Conservation (phyloP, 1,140 invertebrate species). For the Pinna nobilis region DNA sequence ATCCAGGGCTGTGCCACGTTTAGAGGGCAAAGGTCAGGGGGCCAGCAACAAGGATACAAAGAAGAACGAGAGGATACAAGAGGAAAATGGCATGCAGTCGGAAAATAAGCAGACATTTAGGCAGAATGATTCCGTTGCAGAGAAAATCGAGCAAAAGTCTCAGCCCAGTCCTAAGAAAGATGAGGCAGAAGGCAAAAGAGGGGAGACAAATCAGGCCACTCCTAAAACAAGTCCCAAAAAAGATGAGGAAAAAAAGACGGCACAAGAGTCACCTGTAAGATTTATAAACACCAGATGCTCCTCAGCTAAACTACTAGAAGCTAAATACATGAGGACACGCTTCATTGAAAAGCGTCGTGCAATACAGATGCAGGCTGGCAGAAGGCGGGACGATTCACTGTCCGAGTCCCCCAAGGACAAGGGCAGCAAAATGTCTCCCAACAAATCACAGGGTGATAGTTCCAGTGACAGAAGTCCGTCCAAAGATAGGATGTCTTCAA, state of each 20-base stretch:
- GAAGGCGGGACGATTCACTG: too few relatives aligned
- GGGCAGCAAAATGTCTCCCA: not conserved
- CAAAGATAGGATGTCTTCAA: not conserved
- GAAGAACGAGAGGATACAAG: not conserved
- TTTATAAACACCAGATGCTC: constrained; percentile 24
- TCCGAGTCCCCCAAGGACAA: not conserved
- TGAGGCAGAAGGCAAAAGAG: not conserved
- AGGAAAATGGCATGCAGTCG: not conserved
- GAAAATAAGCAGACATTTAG: not conserved
- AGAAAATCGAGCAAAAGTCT: not conserved
- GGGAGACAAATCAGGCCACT: not conserved
- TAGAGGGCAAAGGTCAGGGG: not conserved
- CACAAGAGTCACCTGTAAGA: not conserved
- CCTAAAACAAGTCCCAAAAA: not conserved
- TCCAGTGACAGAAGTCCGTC: not conserved
- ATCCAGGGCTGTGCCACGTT: not conserved
- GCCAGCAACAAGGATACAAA: not conserved
- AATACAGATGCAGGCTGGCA: not conserved
- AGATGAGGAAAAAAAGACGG: not conserved
- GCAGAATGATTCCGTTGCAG: not conserved
- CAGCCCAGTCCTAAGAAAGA: not conserved
- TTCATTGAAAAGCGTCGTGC: constrained; percentile 39
- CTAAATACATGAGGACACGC: constrained; percentile 27
- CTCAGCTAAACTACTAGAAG: constrained; percentile 7
- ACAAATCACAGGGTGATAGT: not conserved